These are phyloP conservation scores for Rhingia campestris DNA, from an alignment of 2,888 invertebrate species.

Conservation along the genomic window DNA sequence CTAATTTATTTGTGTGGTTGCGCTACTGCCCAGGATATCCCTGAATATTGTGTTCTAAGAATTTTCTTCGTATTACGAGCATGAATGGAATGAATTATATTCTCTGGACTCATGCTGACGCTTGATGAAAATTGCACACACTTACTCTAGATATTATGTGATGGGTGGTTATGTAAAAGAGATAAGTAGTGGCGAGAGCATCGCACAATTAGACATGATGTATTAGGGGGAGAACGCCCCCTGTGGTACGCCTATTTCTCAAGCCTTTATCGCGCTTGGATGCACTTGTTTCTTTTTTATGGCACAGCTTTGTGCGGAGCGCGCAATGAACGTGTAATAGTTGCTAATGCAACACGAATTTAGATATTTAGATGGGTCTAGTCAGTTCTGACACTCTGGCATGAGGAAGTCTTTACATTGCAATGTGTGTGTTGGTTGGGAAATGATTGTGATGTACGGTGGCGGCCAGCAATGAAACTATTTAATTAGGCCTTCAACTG, in stretches of 20 bases:
- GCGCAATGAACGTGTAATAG: slow-evolving; percentile 33
- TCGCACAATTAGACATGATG: slow-evolving; percentile 52
- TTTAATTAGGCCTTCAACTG: too few relatives aligned
- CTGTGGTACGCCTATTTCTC: slow-evolving; percentile 4
- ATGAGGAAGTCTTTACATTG: slow-evolving; percentile 35
- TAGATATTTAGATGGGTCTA: slow-evolving; percentile 16
- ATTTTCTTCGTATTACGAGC: background rate
- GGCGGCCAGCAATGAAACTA: too few relatives aligned
- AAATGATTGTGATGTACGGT: background rate
- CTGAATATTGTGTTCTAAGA: background rate
- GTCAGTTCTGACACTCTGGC: slow-evolving; percentile 29
- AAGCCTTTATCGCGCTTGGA: slow-evolving; percentile 47
- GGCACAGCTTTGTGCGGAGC: background rate
- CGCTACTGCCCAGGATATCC: slow-evolving; percentile 57
- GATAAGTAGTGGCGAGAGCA: slow-evolving; percentile 40
- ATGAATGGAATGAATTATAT: slow-evolving; percentile 18
- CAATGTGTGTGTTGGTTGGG: background rate
- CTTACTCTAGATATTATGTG: background rate
- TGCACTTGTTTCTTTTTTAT: slow-evolving; percentile 12
- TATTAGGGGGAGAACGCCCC: slow-evolving; percentile 46
- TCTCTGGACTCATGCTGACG: slow-evolving; percentile 46
- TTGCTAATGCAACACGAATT: slow-evolving; percentile 33
- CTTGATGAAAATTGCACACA: slow-evolving; percentile 58
- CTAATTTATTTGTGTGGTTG: slow-evolving; percentile 37
- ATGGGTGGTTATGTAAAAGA: slow-evolving; percentile 45